Conservation (phyloP, 2,888 invertebrate species). For the Suillia variegata region DNA sequence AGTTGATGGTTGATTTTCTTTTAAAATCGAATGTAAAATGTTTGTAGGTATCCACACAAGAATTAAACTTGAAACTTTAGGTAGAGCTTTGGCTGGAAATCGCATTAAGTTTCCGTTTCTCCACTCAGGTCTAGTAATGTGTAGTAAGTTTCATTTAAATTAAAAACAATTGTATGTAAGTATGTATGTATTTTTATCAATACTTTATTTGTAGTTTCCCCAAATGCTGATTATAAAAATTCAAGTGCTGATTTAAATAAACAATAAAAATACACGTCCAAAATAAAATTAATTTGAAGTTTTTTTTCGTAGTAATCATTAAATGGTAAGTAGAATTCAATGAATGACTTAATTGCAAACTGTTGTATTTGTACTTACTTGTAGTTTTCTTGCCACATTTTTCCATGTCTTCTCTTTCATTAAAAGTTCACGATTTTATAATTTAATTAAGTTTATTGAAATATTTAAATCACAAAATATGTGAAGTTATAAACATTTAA, state of each 20-base stretch:
- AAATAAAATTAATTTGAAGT: not conserved
- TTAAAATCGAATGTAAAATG: no score
- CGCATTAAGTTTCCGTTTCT: not conserved
- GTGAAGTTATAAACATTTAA: no score
- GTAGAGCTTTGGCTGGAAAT: not conserved
- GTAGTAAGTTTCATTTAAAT: not conserved
- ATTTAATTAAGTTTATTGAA: not conserved
- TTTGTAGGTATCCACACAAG: no score
- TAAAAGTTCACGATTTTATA: not conserved
- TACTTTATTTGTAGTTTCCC: not conserved
- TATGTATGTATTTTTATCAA: not conserved
- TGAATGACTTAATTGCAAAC: no score
- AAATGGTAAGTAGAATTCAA: not conserved
- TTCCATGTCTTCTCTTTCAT: no score
- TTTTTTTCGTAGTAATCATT: not conserved
- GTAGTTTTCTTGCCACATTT: no score
- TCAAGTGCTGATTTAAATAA: not conserved
- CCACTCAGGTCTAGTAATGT: slow-evolving; percentile 3
- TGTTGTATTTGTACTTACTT: no score
- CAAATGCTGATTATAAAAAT: not conserved
- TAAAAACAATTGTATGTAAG: no score
- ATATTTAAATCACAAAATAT: not conserved
- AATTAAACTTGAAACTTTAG: not conserved
- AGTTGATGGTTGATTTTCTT: no score
- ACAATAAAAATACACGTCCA: slow-evolving; percentile 1